These are phyloP conservation scores for Aldrovandia affinis DNA, from an alignment of 2,797 vertebrate genomes.

Conservation along the genomic window DNA sequence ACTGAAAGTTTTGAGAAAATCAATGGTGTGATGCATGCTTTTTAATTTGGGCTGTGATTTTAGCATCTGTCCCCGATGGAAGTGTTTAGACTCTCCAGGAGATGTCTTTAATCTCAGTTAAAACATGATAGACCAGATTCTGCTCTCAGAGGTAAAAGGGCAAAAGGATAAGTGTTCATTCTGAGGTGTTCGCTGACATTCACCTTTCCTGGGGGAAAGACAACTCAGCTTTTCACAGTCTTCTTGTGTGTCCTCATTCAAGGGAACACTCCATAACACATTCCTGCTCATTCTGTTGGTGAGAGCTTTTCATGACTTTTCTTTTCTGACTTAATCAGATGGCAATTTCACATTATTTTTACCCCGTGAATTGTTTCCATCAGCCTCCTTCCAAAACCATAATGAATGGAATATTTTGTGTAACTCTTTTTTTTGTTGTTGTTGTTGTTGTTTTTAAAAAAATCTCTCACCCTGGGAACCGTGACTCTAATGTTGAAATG, in stretches of 20 bases:
- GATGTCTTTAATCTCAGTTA: constrained; percentile 33
- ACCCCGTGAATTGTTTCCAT: not conserved
- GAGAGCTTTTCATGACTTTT: constrained; percentile 1
- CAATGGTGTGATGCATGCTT: not conserved
- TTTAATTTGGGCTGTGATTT: constrained; percentile 10
- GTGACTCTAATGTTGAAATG: not conserved
- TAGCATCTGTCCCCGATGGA: constrained; percentile 31
- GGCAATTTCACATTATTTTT: not conserved
- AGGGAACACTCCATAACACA: not conserved
- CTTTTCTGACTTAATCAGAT: not conserved
- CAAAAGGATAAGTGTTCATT: constrained; percentile 19
- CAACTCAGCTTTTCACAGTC: not conserved
- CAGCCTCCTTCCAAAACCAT: not conserved
- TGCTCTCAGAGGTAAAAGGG: constrained; percentile 18
- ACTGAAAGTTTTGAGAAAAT: not conserved
- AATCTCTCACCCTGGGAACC: not conserved
- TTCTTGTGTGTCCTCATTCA: constrained; percentile 3
- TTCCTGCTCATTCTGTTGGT: not conserved
- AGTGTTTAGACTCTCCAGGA: constrained; percentile 17
- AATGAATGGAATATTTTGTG: constrained; percentile 11
- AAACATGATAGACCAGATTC: constrained; percentile 24
- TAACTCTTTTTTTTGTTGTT: not conserved
- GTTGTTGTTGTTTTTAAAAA: not conserved
- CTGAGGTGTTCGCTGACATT: constrained; percentile 20
- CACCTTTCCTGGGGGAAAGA: not conserved